phyloP scores from a whole-genome alignment of 1,140 invertebrate species.

The Drosophila suzukii region DNA sequence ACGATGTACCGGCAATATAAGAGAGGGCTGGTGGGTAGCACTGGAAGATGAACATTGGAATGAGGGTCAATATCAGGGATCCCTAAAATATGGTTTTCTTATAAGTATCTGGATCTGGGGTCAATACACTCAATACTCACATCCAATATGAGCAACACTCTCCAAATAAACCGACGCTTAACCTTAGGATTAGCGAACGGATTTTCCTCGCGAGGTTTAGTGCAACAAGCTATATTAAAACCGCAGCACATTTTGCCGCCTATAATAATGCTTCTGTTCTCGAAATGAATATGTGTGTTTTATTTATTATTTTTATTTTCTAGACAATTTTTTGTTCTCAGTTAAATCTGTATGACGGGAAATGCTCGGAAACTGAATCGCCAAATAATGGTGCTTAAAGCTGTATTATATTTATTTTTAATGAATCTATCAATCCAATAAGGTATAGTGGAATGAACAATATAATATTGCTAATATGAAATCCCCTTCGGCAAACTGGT shows the following conservation, averaged over 20 bases:
- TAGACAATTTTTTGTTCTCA: neutral
- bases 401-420: neutral
- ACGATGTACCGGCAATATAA: neutral
- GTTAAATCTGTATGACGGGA: neutral
- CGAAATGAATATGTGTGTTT: neutral
- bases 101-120: neutral
- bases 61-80: neutral
- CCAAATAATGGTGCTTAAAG: no score
- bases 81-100: neutral
- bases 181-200: neutral
- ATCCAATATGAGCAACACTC: neutral
- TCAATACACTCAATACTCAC: neutral
- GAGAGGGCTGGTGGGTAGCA: neutral
- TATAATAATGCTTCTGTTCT: neutral
- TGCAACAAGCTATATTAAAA: neutral
- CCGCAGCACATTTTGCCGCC: neutral
- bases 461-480: constrained; percentile 43
- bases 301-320: neutral
- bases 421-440: constrained; percentile 5
- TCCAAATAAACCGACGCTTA: neutral
- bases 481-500: constrained; percentile 28
- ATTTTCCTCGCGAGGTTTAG: neutral
- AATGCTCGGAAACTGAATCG: neutral
- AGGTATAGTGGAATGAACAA: neutral
- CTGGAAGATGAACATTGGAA: neutral